Base-by-base conservation (phyloP, 2,797 vertebrate genomes). In the Poliocrania exsul region DNA sequence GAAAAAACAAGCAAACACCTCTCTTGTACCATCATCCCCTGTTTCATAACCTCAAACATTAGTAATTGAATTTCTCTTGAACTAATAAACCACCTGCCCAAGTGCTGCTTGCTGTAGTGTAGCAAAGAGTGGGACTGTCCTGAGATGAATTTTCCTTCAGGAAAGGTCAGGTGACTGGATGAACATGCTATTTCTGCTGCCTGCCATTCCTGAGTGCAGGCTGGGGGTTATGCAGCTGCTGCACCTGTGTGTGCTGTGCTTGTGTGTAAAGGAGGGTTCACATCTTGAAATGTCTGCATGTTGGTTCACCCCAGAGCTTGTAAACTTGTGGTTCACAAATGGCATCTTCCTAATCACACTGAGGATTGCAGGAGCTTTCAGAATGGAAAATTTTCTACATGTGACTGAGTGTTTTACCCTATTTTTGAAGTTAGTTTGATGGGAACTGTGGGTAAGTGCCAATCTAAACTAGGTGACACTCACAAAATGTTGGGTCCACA, bases 181-280 rank as follows among this genome's bases (percentile, higher is more conserved):
- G 54, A 74, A 56, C 33, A 26, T 50, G 24, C 26, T 17, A 13
- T 9, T 67, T 85, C 15, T 74, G 25, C 64, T 78, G 38, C 23
- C 16, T 29, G 1, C 42, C 20, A 9, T 24, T 62, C 9, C 61
- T 40, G 51, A 54, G 6, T 6, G 18, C 20, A 40, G 29, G 16
- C 1, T 64, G 65, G 57, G 50, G 16, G 9, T 73, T 10, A 10
- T 18, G n/a, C 29, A 56, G 71, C 33, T 53, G 13, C 53, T 37
- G 24, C 0, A 2, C 1, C 3, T 3, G 2, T 31, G n/a, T 38
- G 14, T 28, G 2, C 17, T 31, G 8, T 74, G 37, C 23, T 16
- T 31, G 11, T 61, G 28, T 88, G 57, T 70, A 24, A 49, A 46
- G 44, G 2, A 28, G 40, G 3, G 7, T 9, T 90, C 38, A 13